Conservation (phyloP, 1,140 invertebrate genomes). For the Augochlora pura region DNA sequence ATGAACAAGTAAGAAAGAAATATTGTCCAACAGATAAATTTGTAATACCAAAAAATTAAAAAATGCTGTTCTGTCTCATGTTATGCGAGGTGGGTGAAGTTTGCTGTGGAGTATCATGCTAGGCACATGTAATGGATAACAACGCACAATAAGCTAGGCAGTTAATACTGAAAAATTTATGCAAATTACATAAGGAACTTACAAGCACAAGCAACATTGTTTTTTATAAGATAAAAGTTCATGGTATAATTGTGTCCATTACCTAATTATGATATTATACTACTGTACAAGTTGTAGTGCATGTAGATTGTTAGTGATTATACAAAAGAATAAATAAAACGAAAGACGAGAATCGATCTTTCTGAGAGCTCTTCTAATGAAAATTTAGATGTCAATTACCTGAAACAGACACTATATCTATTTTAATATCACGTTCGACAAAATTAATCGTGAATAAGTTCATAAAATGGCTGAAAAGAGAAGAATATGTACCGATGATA, state of each 20-base stretch:
- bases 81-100: constrained; percentile 71
- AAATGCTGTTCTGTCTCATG: constrained; percentile 51
- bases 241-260: constrained; percentile 79
- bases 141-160: constrained; percentile 34
- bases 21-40: constrained; percentile 18
- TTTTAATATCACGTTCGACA: neutral
- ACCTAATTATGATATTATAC: constrained; percentile 35
- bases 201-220: constrained; percentile 71
- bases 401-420: neutral
- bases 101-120: constrained; percentile 74
- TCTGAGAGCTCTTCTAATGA: neutral
- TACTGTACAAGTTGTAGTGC: constrained; percentile 31
- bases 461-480: too few relatives aligned
- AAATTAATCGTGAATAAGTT: neutral
- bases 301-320: constrained; percentile 25
- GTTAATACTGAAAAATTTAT: constrained; percentile 25
- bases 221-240: constrained; percentile 58
- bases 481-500: neutral
- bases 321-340: constrained; percentile 8
- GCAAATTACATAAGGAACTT: constrained; percentile 44
- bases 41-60: constrained; percentile 32
- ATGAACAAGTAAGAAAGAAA: constrained; percentile 18
- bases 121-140: constrained; percentile 41
- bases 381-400: neutral
- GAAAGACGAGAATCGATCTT: constrained; percentile 10